Evolutionary conservation across 92 coral and sea anemone genomes (phyloP), one percentile per base, ranked within the genome.

Genomic region (Porites evermanni): DNA sequence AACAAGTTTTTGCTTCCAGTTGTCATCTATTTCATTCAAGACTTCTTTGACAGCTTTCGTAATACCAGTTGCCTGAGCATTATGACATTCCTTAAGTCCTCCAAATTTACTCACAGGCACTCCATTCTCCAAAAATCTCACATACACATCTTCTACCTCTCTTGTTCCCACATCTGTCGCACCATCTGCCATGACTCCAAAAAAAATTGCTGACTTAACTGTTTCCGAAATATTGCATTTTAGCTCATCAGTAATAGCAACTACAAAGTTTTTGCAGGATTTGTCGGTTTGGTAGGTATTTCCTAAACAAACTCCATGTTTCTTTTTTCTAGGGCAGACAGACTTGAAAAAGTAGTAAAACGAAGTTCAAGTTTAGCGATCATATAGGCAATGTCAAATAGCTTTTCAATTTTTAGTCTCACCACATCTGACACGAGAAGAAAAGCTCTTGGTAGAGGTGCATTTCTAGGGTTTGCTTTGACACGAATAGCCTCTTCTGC

Each of bases 101-200:
- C 18, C 77, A 80, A 68, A 80, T 80, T 12, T 13, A 52, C 32
- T 80, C 10, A 29, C 51, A 47, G 67, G 66, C 75, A n/a, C 85
- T 16, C 85, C 85, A 52, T 80, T 4, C 7, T 80, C 29, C 16
- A 67, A 18, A 80, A 66, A 67, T 13, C 63, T 21, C 18, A 67
- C 85, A 80, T 65, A 79, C 77, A 80, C 85, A 68, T 80, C 52
- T 18, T 80, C 73, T 23, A 67, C 67, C 51, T 68, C 85, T 51
- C 85, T 47, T 47, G 51, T 52, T 2, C 85, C 85, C 8, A 80
- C 77, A 80, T 80, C 66, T 50, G 64, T 67, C 52, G 85, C 85
- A 14, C 67, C 53, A 12, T 80, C 76, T 20, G 77, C 50, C 85
- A 80, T 68, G 53, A 80, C 71, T 47, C 64, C 65, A 52, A 80